Conservation (phyloP, 1,140 invertebrate species). For the Dendroctonus valens region DNA sequence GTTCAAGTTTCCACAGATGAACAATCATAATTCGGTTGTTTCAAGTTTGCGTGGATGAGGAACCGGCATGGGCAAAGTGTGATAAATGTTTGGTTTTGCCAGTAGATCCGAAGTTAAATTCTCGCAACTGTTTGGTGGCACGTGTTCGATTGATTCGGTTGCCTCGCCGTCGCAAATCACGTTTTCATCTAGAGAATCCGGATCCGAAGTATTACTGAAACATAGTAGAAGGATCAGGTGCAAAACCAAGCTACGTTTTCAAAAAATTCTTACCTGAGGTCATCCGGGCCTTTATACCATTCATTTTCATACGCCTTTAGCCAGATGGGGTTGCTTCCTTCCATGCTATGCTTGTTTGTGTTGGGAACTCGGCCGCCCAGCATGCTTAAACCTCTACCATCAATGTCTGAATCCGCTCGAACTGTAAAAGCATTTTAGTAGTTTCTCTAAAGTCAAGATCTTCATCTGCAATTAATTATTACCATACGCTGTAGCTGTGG, state of each 20-base stretch:
- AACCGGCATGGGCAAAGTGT: conserved; percentile 65
- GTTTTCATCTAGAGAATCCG: conserved; percentile 87
- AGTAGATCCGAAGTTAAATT: conserved; percentile 4
- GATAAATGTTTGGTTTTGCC: conserved; percentile 53
- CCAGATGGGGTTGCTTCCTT: conserved; percentile 95
- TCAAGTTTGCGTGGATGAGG: conserved; percentile 74
- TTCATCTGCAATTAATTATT: conserved; percentile 43
- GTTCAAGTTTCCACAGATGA: too few relatives aligned
- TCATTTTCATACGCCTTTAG: conserved; percentile 91
- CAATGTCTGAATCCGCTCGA: conserved; percentile 71
- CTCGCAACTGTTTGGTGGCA: conserved; percentile 15
- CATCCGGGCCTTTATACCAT: conserved; percentile 88
- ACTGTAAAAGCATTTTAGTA: conserved; percentile 35
- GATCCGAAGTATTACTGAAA: conserved; percentile 69
- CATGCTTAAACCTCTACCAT: conserved; percentile 65
- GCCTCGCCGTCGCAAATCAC: conserved; percentile 65
- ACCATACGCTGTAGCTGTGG: conserved; percentile 90
- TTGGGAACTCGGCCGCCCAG: conserved; percentile 80
- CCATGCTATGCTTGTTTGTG: conserved; percentile 90
- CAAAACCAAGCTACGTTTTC: conserved; percentile 12
- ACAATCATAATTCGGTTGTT: conserved; percentile 71
- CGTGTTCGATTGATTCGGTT: conserved; percentile 41
- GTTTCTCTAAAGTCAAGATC: too few relatives aligned
- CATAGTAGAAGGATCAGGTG: conserved; percentile 8
- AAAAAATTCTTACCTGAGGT: conserved; percentile 60